Evolutionary conservation across 2,797 vertebrate genomes (phyloP), one percentile per base, ranked within the genome.

Genomic region (Arremon brunneinucha): DNA sequence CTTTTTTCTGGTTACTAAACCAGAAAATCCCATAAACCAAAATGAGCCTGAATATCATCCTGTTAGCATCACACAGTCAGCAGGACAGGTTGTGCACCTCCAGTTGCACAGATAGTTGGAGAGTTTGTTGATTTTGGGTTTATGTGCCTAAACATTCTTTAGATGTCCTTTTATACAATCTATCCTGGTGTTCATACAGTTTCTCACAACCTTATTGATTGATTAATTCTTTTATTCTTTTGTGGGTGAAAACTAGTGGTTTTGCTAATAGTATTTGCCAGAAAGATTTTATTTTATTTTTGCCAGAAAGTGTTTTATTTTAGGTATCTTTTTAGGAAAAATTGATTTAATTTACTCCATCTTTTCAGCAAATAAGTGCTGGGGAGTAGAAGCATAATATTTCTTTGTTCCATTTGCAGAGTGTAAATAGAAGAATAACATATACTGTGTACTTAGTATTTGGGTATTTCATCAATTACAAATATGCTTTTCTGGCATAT

Each of bases 201-300:
- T 89, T 94, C 30, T 91, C 93, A 49, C 52, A 79, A 87, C 79
- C 47, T 94, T 96, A 95, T 83, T 96, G 78, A 93, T 83, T 90
- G 90, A 93, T 93, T 49, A 39, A 35, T 70, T 96, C 49, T 96
- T 97, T 96, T 94, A 97, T 93, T 96, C 71, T 94, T 59, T 72
- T 95, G 55, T 75, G 83, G 65, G 69, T 90, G 92, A 93, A 89
- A 90, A 87, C 84, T 78, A 74, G 84, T 79, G 89, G 22, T 80
- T 97, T 96, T 95, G 81, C 92, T 93, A 74, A 97, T 39, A 96
- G 69, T 79, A 81, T 94, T 95, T 94, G 71, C 87, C 86, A 94
- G 68, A 89, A 94, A 94, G 22, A 46, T 13, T 44, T 44, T 44
- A 44, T 44, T 44, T 44, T 44, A 44, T 44, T 44, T 44, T 21